These are phyloP conservation scores for Brachyrhaphis roseni DNA, from an alignment of 2,797 vertebrate species.

Conservation along the genomic window DNA sequence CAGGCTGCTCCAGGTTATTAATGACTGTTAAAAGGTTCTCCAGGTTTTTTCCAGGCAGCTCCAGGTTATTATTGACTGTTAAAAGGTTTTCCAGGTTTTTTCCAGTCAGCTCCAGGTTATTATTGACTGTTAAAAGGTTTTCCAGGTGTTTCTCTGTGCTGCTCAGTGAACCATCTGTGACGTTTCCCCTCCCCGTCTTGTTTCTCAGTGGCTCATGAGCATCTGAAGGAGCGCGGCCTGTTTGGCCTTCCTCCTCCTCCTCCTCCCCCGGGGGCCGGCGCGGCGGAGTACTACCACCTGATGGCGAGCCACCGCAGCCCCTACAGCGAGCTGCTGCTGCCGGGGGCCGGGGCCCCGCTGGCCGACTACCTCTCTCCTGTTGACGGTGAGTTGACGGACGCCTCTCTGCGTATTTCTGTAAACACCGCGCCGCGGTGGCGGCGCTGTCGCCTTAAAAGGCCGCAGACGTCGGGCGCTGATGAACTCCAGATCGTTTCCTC, in stretches of 20 bases:
- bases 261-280: slow-evolving; percentile 81
- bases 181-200: not conserved
- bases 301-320: slow-evolving; percentile 89
- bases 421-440: not conserved
- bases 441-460: slow-evolving; percentile 64
- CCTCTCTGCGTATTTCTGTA: not conserved
- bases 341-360: slow-evolving; percentile 82
- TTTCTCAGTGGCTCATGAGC: slow-evolving; percentile 89
- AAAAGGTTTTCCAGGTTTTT: too few species aligned
- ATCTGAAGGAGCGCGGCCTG: slow-evolving; percentile 90
- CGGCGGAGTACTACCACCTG: slow-evolving; percentile 92
- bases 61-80: too few species aligned
- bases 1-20: too few species aligned
- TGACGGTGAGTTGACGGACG: slow-evolving; percentile 83
- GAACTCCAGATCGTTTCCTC: slow-evolving; percentile 35
- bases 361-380: slow-evolving; percentile 92
- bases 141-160: too few species aligned
- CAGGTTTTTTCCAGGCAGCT: too few species aligned
- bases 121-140: too few species aligned
- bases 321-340: slow-evolving; percentile 92
- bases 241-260: slow-evolving; percentile 87
- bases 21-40: too few species aligned
- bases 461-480: slow-evolving; percentile 18
- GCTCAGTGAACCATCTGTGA: too few species aligned
- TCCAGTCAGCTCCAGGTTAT: not conserved